Evolutionary conservation across 2,113 vertebrate genomes (phyloP).

Genomic region (Bagarius yarrelli): DNA sequence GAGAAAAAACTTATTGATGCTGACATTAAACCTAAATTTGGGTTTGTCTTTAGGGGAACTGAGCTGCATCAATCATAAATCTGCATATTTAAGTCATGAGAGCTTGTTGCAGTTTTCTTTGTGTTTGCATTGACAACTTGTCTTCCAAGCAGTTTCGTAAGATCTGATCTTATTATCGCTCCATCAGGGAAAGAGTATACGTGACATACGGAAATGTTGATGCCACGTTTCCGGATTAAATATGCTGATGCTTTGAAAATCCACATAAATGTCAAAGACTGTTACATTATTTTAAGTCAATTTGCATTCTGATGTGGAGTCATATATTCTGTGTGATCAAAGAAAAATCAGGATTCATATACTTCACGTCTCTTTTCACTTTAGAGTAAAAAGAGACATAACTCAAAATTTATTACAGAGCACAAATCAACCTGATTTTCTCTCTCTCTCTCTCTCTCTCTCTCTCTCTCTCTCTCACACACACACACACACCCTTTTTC

Average conservation of each 20-base stretch:
- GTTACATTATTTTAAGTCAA: slow-evolving; percentile 25
- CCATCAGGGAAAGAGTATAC: slow-evolving; percentile 7
- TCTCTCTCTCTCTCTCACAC: too few relatives aligned
- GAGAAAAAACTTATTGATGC: slow-evolving; percentile 65
- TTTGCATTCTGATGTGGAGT: slow-evolving; percentile 28
- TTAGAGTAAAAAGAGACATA: not conserved
- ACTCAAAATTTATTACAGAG: not conserved
- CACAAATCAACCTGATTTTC: too few relatives aligned
- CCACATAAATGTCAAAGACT: slow-evolving; percentile 15
- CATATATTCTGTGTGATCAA: slow-evolving; percentile 17
- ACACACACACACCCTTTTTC: too few relatives aligned
- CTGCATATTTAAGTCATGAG: slow-evolving; percentile 63
- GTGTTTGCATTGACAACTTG: slow-evolving; percentile 52
- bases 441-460: slow-evolving; percentile 13
- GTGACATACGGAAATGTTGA: slow-evolving; percentile 25
- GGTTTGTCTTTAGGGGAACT: slow-evolving; percentile 61
- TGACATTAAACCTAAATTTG: slow-evolving; percentile 63
- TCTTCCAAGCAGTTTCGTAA: slow-evolving; percentile 39
- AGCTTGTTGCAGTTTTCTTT: not conserved
- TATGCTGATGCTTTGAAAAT: slow-evolving; percentile 43
- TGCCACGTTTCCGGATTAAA: slow-evolving; percentile 25
- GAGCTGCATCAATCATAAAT: slow-evolving; percentile 61
- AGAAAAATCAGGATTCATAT: slow-evolving; percentile 21
- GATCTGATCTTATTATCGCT: slow-evolving; percentile 37
- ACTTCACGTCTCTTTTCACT: too few relatives aligned